Conservation (phyloP, 2,797 vertebrate genomes). For the Labeo calbasu region DNA sequence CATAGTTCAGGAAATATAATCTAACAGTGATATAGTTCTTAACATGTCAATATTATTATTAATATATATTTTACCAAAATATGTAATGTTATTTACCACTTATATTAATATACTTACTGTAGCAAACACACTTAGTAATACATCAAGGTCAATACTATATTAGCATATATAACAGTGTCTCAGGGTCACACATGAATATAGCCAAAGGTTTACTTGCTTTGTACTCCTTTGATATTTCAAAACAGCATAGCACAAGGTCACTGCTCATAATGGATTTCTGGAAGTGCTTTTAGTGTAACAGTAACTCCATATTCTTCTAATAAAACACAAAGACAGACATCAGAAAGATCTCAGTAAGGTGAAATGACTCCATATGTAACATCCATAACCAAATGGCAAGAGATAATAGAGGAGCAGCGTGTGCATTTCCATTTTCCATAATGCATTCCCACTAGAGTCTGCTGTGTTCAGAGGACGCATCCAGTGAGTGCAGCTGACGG, state of each 20-base stretch:
- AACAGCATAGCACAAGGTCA: constrained; percentile 22
- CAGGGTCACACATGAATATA: constrained; percentile 3
- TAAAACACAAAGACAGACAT: constrained; percentile 4
- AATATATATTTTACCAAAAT: not conserved
- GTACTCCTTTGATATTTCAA: not conserved
- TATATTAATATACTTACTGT: not conserved
- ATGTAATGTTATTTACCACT: not conserved
- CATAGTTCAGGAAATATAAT: not conserved
- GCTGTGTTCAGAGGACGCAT: not conserved
- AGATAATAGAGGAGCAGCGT: not conserved
- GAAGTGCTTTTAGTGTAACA: constrained; percentile 26
- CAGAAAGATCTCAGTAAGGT: not conserved
- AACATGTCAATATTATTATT: not conserved
- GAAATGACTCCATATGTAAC: constrained; percentile 14
- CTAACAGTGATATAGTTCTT: not conserved
- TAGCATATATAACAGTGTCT: not conserved
- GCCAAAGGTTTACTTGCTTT: not conserved
- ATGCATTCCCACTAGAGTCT: not conserved
- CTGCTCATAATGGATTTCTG: constrained; percentile 9
- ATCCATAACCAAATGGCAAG: not conserved
- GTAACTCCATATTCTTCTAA: constrained; percentile 5
- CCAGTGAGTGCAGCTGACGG: not conserved
- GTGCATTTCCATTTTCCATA: not conserved
- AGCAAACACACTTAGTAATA: not conserved
- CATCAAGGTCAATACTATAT: not conserved